phyloP scores from a whole-genome alignment of 1,140 invertebrate genomes.

The Drosophila nikananu region DNA sequence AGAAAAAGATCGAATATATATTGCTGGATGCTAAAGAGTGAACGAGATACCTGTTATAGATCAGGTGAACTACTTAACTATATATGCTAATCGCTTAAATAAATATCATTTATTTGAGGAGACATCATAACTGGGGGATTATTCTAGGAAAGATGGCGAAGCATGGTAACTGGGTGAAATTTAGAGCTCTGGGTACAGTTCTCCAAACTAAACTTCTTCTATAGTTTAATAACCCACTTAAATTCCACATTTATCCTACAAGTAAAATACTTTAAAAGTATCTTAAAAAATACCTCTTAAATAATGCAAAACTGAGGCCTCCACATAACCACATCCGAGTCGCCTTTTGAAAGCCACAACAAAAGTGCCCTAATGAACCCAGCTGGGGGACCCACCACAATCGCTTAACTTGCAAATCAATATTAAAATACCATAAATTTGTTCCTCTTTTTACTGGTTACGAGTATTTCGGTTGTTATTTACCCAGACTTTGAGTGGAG shows the following conservation, averaged over 20 bases:
- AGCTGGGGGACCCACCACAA: constrained; percentile 12
- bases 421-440: constrained; percentile 57
- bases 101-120: neutral
- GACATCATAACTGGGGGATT: neutral
- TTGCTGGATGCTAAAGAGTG: neutral
- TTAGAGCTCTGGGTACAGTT: neutral
- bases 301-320: neutral
- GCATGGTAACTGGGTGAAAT: neutral
- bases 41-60: constrained; percentile 9
- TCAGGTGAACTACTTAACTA: constrained; percentile 10
- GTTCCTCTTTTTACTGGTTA: constrained; percentile 18
- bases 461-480: constrained; percentile 41
- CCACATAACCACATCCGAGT: constrained; percentile 14
- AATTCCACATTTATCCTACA: neutral
- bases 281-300: neutral
- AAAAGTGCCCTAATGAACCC: constrained; percentile 42
- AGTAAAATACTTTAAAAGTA: neutral
- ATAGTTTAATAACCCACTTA: neutral
- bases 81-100: neutral
- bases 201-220: too few relatives aligned
- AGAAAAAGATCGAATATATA: constrained; percentile 5
- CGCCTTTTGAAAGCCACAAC: constrained; percentile 7
- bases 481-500: constrained; percentile 11
- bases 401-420: constrained; percentile 54
- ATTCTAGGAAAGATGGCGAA: constrained; percentile 2